Evolutionary conservation across 2,888 invertebrate species (phyloP).

Genomic region (Cyclophora albipunctata): DNA sequence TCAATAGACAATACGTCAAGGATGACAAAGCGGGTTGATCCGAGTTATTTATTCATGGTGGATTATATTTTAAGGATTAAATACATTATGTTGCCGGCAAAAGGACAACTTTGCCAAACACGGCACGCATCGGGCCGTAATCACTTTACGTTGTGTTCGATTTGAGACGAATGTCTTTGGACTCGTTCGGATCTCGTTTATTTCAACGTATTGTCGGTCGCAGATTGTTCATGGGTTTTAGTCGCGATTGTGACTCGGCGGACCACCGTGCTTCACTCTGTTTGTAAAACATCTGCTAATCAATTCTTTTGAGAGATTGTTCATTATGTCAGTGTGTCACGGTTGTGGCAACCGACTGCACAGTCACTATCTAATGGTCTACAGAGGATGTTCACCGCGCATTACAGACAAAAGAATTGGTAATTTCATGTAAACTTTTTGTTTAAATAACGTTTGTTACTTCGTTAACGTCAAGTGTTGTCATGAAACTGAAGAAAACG

Average conservation of each 20-base stretch:
- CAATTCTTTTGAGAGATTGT: too few species aligned
- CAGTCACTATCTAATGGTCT: too few species aligned
- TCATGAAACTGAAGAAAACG: too few species aligned
- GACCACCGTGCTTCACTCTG: slow-evolving; percentile 18
- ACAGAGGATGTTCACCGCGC: too few species aligned
- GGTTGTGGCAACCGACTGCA: too few species aligned
- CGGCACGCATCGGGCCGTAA: slow-evolving; percentile 37
- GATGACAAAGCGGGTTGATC: slow-evolving; percentile 60
- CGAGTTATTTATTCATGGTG: slow-evolving; percentile 68
- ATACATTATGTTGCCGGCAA: slow-evolving; percentile 50
- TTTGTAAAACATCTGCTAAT: slow-evolving; percentile 13
- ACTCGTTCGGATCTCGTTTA: slow-evolving; percentile 48
- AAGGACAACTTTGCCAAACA: slow-evolving; percentile 52
- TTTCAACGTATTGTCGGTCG: slow-evolving; percentile 43
- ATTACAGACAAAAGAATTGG: too few species aligned
- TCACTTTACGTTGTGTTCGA: slow-evolving; percentile 51
- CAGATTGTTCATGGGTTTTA: slow-evolving; percentile 54
- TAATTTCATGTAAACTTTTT: too few species aligned
- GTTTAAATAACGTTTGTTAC: too few species aligned
- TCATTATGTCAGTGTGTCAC: too few species aligned
- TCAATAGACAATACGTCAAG: slow-evolving; percentile 64
- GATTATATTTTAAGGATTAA: slow-evolving; percentile 56
- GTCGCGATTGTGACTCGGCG: slow-evolving; percentile 25
- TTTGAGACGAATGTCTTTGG: slow-evolving; percentile 30
- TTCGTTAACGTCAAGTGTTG: too few species aligned